phyloP scores from a whole-genome alignment of 2,888 invertebrate genomes.

The Plusia festucae region DNA sequence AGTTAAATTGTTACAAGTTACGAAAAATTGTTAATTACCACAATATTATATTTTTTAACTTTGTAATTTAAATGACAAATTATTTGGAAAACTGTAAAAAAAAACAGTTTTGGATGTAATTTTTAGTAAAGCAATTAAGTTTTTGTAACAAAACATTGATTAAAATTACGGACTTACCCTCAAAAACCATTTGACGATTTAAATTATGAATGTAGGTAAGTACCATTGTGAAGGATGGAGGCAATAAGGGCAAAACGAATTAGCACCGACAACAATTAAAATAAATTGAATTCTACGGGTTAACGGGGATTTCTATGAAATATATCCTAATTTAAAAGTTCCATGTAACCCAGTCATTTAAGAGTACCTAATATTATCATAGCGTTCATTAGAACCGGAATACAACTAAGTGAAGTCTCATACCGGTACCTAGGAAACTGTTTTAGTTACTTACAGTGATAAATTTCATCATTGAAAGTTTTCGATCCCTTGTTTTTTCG shows the following conservation, averaged over 20 bases:
- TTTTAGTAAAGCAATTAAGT: too few species aligned
- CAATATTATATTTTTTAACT: too few species aligned
- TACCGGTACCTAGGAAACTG: conserved; percentile 5
- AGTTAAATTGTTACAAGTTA: too few species aligned
- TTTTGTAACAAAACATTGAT: background rate
- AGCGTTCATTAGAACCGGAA: background rate
- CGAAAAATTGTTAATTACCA: too few species aligned
- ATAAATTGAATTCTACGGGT: conserved; percentile 33
- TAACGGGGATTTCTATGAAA: conserved; percentile 12
- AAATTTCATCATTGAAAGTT: too few species aligned
- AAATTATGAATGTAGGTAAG: conserved; percentile 19
- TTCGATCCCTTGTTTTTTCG: too few species aligned
- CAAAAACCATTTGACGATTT: conserved; percentile 11
- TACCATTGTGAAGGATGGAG: conserved; percentile 16
- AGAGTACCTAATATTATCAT: background rate
- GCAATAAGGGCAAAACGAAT: conserved; percentile 15
- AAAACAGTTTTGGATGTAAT: too few species aligned
- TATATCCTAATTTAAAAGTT: conserved; percentile 12
- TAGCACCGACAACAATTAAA: conserved; percentile 36
- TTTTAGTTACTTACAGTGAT: background rate
- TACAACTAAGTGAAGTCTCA: background rate
- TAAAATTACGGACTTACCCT: background rate
- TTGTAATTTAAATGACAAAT: too few species aligned
- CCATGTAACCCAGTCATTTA: conserved; percentile 3
- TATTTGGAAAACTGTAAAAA: too few species aligned